These are phyloP conservation scores for Gambelia wislizenii DNA, from an alignment of 2,797 vertebrate species.

Conservation along the genomic window DNA sequence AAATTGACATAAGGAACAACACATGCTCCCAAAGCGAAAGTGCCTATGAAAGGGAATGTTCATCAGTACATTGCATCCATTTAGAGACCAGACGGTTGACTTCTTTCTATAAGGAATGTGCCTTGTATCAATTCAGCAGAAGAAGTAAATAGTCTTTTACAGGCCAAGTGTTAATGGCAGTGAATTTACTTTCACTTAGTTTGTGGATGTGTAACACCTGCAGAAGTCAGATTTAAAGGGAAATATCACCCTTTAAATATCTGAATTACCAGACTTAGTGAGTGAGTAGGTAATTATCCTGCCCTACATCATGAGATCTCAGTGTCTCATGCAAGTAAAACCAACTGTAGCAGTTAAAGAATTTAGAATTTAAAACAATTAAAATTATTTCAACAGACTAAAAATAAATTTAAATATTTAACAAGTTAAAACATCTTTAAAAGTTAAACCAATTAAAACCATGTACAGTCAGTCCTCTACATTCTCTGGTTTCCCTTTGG, in stretches of 20 bases:
- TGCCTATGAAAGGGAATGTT: background rate
- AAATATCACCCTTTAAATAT: too few relatives aligned
- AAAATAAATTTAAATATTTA: too few relatives aligned
- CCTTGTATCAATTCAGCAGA: background rate
- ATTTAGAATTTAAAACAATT: too few relatives aligned
- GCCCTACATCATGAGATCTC: too few relatives aligned
- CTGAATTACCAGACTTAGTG: background rate
- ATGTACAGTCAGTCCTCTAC: too few relatives aligned
- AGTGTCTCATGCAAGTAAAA: too few relatives aligned
- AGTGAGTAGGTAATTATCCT: too few relatives aligned
- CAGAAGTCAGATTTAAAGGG: background rate
- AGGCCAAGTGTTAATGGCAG: background rate
- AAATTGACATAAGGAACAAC: slow-evolving; percentile 26
- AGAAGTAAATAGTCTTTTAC: background rate
- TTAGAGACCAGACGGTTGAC: background rate
- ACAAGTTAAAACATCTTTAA: background rate
- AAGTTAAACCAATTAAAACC: background rate
- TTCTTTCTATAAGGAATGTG: background rate
- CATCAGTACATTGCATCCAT: background rate
- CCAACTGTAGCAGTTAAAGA: too few relatives aligned
- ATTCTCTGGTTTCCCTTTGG: too few relatives aligned
- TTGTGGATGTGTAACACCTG: background rate
- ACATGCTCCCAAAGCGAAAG: slow-evolving; percentile 18
- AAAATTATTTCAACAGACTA: too few relatives aligned
- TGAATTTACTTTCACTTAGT: background rate